A percentile compares a stretch with the other conserved stretches of the same genome.
These are phyloP conservation scores for Callorhinus ursinus DNA, from an alignment of 2,113 vertebrate species.

Conservation along the genomic window DNA sequence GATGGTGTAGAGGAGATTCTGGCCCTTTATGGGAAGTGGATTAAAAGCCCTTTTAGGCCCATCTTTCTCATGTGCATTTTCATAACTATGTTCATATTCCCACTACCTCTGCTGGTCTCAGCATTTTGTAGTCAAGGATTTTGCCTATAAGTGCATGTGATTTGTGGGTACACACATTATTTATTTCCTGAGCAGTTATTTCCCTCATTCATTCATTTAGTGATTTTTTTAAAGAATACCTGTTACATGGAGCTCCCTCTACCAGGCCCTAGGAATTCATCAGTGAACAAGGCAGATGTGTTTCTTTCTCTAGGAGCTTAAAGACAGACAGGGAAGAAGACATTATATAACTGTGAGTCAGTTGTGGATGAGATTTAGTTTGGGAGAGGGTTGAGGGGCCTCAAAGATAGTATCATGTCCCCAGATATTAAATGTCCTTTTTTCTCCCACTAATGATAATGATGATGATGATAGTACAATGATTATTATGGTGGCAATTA, in stretches of 20 bases:
- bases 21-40: neutral
- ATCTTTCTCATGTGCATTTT: neutral
- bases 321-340: neutral
- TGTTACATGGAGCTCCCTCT: neutral
- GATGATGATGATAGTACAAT: neutral
- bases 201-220: neutral
- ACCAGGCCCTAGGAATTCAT: neutral
- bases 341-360: neutral
- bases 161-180: neutral
- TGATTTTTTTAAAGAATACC: neutral
- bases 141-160: neutral
- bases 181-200: neutral
- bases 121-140: neutral
- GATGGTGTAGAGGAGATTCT: neutral
- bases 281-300: neutral
- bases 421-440: neutral
- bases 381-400: neutral
- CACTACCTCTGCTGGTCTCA: neutral
- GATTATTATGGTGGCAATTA: neutral
- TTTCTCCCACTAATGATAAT: neutral
- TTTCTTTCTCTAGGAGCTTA: neutral
- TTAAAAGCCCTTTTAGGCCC: neutral
- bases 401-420: neutral
- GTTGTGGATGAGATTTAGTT: neutral
- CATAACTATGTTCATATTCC: neutral